Conservation (phyloP, 2,797 vertebrate species). For the Megalops cyprinoides region DNA sequence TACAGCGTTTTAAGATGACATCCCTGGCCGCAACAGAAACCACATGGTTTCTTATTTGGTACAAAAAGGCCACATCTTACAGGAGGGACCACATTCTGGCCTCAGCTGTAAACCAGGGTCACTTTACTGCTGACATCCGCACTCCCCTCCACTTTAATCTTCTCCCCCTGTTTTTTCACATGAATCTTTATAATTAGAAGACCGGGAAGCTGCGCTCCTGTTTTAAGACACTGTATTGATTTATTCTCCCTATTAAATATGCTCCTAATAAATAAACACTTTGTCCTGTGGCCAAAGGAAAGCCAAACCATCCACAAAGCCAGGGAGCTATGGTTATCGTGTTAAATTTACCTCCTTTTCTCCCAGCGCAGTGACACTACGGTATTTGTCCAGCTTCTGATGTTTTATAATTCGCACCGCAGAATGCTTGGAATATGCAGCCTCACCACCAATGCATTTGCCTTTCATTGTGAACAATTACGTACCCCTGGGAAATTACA, state of each 20-base stretch:
- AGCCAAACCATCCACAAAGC: constrained; percentile 30
- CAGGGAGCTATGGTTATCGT: constrained; percentile 34
- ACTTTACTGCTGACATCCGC: constrained; percentile 71
- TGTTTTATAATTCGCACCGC: constrained; percentile 51
- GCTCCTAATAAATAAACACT: constrained; percentile 66
- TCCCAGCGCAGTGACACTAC: constrained; percentile 46
- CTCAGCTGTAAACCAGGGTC: constrained; percentile 67
- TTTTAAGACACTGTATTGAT: constrained; percentile 64
- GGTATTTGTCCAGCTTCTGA: constrained; percentile 42
- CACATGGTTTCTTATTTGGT: constrained; percentile 70
- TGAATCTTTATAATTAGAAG: constrained; percentile 74
- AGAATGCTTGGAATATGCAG: constrained; percentile 64
- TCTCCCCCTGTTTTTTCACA: constrained; percentile 58
- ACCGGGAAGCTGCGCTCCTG: constrained; percentile 49
- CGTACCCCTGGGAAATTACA: constrained; percentile 54
- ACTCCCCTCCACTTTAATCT: constrained; percentile 67
- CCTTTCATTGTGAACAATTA: constrained; percentile 63
- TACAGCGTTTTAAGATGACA: constrained; percentile 73
- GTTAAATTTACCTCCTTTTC: constrained; percentile 45
- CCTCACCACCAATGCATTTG: constrained; percentile 49
- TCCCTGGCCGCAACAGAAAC: constrained; percentile 71
- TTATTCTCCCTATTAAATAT: constrained; percentile 57
- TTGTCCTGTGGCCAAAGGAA: constrained; percentile 30
- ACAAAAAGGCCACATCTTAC: constrained; percentile 76
- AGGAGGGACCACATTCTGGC: constrained; percentile 64